Evolutionary conservation across 1,140 invertebrate genomes (phyloP).

Genomic region (Hylaeus anthracinus): DNA sequence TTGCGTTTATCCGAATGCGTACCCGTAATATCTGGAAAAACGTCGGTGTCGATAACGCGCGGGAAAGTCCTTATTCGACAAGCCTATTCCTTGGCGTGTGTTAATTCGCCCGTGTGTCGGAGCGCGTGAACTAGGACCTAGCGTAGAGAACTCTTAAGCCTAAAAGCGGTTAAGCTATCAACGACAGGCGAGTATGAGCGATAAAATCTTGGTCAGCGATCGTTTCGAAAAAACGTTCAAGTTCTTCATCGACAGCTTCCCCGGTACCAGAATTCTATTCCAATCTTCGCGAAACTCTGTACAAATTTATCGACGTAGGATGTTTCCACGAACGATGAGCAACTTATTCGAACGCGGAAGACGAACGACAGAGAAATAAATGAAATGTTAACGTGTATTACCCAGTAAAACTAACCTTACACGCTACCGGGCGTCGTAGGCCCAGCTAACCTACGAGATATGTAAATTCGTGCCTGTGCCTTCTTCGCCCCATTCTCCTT

Average conservation of each 20-base stretch:
- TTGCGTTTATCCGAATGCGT: background rate
- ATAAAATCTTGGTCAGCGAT: background rate
- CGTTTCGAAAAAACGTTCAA: background rate
- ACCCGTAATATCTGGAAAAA: too few species aligned
- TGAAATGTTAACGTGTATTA: background rate
- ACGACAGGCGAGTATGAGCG: background rate
- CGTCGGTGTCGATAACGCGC: too few species aligned
- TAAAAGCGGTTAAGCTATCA: conserved; percentile 42
- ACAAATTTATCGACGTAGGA: too few species aligned
- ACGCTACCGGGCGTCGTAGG: conserved; percentile 1
- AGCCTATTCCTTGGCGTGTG: background rate
- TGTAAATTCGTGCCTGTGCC: conserved; percentile 42
- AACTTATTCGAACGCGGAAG: too few species aligned
- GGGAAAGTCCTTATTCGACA: too few species aligned
- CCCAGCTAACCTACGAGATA: conserved; percentile 47
- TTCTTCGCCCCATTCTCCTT: background rate
- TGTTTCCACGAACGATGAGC: too few species aligned
- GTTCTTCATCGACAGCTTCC: too few species aligned
- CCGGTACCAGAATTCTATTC: too few species aligned
- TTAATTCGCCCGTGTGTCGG: background rate
- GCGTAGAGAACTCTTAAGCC: conserved; percentile 60
- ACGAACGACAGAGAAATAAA: background rate
- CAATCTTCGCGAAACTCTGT: too few species aligned
- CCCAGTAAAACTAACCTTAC: conserved; percentile 34
- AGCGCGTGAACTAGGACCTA: conserved; percentile 57